phyloP scores from a whole-genome alignment of 2,113 vertebrate genomes.

The Odocoileus hemionus region DNA sequence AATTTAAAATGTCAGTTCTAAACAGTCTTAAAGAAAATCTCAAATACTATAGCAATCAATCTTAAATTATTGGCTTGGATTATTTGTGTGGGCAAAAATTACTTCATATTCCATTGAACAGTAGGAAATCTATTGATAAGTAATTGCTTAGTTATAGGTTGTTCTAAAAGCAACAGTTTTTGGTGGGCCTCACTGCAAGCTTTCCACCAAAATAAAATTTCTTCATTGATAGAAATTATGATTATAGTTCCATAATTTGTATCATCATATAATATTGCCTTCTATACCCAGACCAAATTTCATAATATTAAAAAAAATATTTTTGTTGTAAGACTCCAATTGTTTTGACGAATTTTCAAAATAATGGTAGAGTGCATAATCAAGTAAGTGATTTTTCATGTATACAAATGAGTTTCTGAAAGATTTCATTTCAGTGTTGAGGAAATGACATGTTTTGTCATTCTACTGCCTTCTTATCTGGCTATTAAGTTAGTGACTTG shows the following conservation, averaged over 20 bases:
- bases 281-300: slow-evolving; percentile 1
- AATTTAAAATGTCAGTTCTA: slow-evolving; percentile 22
- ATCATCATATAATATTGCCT: background rate
- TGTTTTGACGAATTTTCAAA: slow-evolving; percentile 16
- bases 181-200: background rate
- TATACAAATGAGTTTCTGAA: background rate
- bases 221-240: background rate
- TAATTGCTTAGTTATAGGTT: slow-evolving; percentile 5
- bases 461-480: slow-evolving; percentile 14
- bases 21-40: background rate
- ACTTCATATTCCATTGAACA: background rate
- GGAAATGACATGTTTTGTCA: slow-evolving; percentile 15
- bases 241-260: background rate
- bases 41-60: background rate
- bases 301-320: slow-evolving; percentile 1
- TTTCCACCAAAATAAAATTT: slow-evolving; percentile 9
- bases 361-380: background rate
- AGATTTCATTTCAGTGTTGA: background rate
- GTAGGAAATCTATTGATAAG: background rate
- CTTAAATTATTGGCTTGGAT: background rate
- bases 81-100: background rate
- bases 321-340: background rate
- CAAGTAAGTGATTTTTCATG: slow-evolving; percentile 7
- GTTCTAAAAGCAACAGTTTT: slow-evolving; percentile 31
- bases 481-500: slow-evolving; percentile 39